Conservation (phyloP, 1,140 invertebrate genomes). For the Magallana ariakensis region DNA sequence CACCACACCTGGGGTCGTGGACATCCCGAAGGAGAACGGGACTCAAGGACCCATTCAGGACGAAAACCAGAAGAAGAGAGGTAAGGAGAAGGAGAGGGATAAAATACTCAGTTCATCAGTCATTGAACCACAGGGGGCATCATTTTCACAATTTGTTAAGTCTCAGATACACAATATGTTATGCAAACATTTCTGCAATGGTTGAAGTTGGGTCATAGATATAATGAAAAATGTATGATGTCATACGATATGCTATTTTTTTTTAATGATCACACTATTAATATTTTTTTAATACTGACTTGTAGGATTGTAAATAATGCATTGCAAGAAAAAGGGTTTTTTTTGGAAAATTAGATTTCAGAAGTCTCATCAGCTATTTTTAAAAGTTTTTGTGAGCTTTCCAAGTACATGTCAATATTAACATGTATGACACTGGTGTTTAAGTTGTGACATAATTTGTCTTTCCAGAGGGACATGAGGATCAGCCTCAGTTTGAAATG, state of each 20-base stretch:
- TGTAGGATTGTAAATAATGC: too few relatives aligned
- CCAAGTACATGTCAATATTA: too few relatives aligned
- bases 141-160: too few relatives aligned
- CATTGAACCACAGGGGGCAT: neutral
- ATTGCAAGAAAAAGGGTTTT: neutral
- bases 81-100: neutral
- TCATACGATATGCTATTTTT: too few relatives aligned
- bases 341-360: neutral
- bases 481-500: constrained; percentile 71
- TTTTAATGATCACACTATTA: too few relatives aligned
- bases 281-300: too few relatives aligned
- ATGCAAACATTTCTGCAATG: too few relatives aligned
- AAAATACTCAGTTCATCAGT: neutral
- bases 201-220: too few relatives aligned
- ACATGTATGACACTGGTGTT: too few relatives aligned
- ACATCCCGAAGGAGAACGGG: constrained; percentile 64
- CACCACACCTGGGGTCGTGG: constrained; percentile 78
- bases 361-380: neutral
- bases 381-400: too few relatives aligned
- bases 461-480: constrained; percentile 59
- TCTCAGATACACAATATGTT: too few relatives aligned
- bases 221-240: too few relatives aligned
- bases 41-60: constrained; percentile 43
- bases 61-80: constrained; percentile 52
- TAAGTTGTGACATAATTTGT: constrained; percentile 21